A percentile compares a stretch with the other conserved stretches of the same genome.
These are phyloP conservation scores for Aleiodes leptofemur DNA, from an alignment of 2,888 invertebrate species.

Conservation along the genomic window DNA sequence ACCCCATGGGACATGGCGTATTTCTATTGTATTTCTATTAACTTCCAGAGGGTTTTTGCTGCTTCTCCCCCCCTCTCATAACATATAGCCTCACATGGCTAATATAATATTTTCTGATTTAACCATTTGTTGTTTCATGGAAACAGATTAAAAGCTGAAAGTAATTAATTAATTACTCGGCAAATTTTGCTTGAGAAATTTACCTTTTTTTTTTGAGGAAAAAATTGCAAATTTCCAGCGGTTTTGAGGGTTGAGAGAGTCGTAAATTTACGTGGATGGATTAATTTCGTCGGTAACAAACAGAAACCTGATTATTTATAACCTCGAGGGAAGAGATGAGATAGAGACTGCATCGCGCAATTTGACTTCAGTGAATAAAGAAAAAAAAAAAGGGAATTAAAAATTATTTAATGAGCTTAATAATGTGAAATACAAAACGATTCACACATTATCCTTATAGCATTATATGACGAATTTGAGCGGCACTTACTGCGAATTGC, in stretches of 20 bases:
- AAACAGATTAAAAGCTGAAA: not conserved
- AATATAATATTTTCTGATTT: conserved; percentile 56
- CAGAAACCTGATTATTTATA: conserved; percentile 66
- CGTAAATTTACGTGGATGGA: conserved; percentile 71
- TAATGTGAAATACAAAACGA: conserved; percentile 15
- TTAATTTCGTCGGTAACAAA: conserved; percentile 70
- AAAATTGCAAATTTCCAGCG: conserved; percentile 53
- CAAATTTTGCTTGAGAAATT: not conserved
- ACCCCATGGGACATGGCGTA: conserved; percentile 27
- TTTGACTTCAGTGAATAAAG: not conserved
- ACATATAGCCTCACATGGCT: conserved; percentile 50
- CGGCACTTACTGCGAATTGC: conserved; percentile 41
- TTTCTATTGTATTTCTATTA: conserved; percentile 73
- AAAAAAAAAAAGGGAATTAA: not conserved
- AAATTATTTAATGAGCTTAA: conserved; percentile 24
- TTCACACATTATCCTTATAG: conserved; percentile 12
- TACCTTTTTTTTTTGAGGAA: conserved; percentile 41
- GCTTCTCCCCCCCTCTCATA: conserved; percentile 42
- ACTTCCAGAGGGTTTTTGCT: conserved; percentile 52
- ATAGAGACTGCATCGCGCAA: too few relatives aligned
- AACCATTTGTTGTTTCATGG: conserved; percentile 27
- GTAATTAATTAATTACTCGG: conserved; percentile 64
- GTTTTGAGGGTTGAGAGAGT: conserved; percentile 54
- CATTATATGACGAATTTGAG: conserved; percentile 3
- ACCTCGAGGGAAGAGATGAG: conserved; percentile 42